A percentile compares a stretch with the other conserved stretches of the same genome.
Evolutionary conservation across 2,113 vertebrate species (phyloP).

Genomic region (Lophochroa leadbeateri): DNA sequence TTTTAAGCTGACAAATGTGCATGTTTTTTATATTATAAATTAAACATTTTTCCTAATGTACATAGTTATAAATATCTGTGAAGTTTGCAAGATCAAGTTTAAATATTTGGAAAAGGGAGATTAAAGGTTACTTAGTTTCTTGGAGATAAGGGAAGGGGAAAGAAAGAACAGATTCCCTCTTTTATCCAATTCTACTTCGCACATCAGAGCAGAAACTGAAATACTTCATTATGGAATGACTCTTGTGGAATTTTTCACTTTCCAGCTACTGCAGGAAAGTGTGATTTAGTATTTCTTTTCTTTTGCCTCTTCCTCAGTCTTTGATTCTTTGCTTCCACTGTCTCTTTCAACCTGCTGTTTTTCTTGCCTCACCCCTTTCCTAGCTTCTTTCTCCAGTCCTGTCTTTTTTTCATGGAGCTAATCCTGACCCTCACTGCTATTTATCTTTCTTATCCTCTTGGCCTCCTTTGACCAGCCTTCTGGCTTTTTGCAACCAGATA

Average conservation of each 20-base stretch:
- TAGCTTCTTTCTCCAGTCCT: not conserved
- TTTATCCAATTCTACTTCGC: not conserved
- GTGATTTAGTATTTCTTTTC: not conserved
- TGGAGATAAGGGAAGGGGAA: not conserved
- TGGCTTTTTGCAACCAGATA: not conserved
- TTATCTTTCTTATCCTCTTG: not conserved
- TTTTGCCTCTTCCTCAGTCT: not conserved
- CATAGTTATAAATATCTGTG: not conserved
- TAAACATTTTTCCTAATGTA: not conserved
- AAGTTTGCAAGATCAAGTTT: not conserved
- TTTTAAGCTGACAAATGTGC: not conserved
- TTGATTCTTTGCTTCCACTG: not conserved
- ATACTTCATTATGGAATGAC: not conserved
- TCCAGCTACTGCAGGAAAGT: not conserved
- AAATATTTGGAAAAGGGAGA: not conserved
- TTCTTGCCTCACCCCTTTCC: not conserved
- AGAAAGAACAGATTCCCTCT: not conserved
- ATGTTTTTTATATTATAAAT: not conserved
- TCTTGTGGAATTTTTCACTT: not conserved
- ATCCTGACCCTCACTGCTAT: not conserved
- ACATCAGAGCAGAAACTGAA: not conserved
- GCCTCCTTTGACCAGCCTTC: not conserved
- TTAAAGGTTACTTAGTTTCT: slow-evolving; percentile 4
- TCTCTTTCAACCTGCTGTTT: not conserved
- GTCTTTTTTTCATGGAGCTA: not conserved